These are phyloP conservation scores for Cladopsammia gracilis DNA, from an alignment of 64 coral and sea anemone genomes.

Conservation along the genomic window DNA sequence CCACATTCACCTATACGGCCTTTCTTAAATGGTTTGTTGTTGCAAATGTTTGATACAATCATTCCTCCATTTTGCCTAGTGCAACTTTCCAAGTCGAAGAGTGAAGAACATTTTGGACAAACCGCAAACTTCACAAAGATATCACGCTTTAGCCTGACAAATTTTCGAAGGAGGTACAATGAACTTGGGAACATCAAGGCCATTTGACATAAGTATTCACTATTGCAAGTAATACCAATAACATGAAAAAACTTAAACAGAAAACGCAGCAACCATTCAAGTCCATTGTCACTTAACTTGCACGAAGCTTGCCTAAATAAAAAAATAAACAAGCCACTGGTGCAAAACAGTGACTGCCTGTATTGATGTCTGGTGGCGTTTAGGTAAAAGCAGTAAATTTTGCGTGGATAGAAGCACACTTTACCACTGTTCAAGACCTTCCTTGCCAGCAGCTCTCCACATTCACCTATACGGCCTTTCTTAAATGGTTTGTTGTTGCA, in stretches of 20 bases:
- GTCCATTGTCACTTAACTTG: slow-evolving; percentile 75
- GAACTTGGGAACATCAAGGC: slow-evolving; percentile 60
- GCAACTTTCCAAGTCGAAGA: slow-evolving; percentile 31
- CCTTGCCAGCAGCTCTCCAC: slow-evolving; percentile 40
- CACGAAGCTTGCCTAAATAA: slow-evolving; percentile 55
- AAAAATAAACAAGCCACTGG: slow-evolving; percentile 58
- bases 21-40: slow-evolving; percentile 39
- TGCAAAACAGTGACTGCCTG: slow-evolving; percentile 14
- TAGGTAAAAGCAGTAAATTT: slow-evolving; percentile 49
- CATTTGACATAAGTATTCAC: slow-evolving; percentile 52
- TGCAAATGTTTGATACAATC: slow-evolving; percentile 52
- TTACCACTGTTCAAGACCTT: slow-evolving; percentile 20
- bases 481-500: slow-evolving; percentile 53
- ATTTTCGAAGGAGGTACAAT: slow-evolving; percentile 43
- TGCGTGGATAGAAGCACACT: slow-evolving; percentile 45
- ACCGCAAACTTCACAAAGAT: slow-evolving; percentile 44
- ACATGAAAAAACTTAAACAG: slow-evolving; percentile 58
- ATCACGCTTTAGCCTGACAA: slow-evolving; percentile 36
- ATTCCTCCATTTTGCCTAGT: not conserved
- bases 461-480: slow-evolving; percentile 7
- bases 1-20: slow-evolving; percentile 33
- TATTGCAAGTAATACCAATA: slow-evolving; percentile 21
- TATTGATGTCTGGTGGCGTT: not conserved
- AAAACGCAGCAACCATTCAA: slow-evolving; percentile 72
- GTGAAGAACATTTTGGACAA: slow-evolving; percentile 53